Evolutionary conservation across 2,888 invertebrate genomes (phyloP), one percentile per base, ranked within the genome.

Genomic region (Carcina quercana): DNA sequence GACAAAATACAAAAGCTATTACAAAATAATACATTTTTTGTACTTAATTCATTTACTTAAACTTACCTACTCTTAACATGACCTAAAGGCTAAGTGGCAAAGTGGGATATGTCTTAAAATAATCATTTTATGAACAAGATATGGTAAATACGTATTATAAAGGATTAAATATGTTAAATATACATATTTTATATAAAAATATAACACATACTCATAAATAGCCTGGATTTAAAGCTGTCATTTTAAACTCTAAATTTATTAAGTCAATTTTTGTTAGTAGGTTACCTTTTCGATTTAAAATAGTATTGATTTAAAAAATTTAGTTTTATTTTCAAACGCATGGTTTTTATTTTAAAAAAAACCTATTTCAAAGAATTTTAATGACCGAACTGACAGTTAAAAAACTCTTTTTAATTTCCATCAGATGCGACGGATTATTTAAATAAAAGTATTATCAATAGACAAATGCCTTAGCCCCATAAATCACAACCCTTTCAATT

Each of bases 91-190:
- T 72, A 73, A 53, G 68, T 75, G 75, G 75, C 75, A 73, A 70
- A 70, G 56, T 69, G 72, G 65, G 78, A 78, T 79, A 78, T 72
- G 73, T 74, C 53, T 53, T 62, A 68, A 65, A 61, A 43, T 50
- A 53, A 55, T 52, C 47, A 51, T 62, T 62, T 53, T 36, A 54
- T 47, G 49, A 53, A 56, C 45, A 50, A 47, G 44, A 51, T 42
- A 58, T 54, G 52, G 25, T 27, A 50, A 3, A 28, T 44, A 45
- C 42, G 43, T 43, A 42, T 43, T 48, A 50, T 40, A 47, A 45
- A 49, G 50, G 47, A 42, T 53, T 50, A 41, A 59, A 68, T 66
- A 71, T 66, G 61, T 62, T 22, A 37, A 53, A 25, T 19, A 3
- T n/a, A 19, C 2, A 3, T 19, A 8, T 19, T 8, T 19, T 19